Evolutionary conservation across 2,888 invertebrate species (phyloP), one percentile per base, ranked within the genome.

Genomic region (Heliothis peltigera): DNA sequence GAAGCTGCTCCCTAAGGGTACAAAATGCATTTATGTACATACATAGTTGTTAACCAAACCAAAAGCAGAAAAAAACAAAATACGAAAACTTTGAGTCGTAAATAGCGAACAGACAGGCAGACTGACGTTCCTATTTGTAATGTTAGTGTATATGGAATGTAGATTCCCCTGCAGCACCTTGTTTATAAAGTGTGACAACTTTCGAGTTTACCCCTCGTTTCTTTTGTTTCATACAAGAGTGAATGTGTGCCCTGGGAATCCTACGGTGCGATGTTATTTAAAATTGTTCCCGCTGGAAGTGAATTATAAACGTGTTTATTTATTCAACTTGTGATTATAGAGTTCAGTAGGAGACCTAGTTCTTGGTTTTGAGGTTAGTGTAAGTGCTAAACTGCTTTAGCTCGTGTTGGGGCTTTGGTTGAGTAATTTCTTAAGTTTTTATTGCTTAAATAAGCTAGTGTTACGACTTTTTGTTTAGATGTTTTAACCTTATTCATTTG

Each of bases 111-210:
- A 51, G 17, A 28, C 42, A 53, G 28, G 32, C 44, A 53, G 4
- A 18, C 49, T 10, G 44, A 59, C 42, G 52, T 67, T 25, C 8
- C 28, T 56, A 49, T 44, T 51, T 46, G 53, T 59, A 64, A 67
- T 64, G 53, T 64, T 53, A 72, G 54, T 60, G 56, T 63, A 66
- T 39, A 66, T 63, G 64, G 71, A 46, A 58, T 65, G 67, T 65
- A 65, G 67, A 65, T 79, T 71, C 68, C 57, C 64, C 68, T 54
- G 47, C 59, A 80, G 66, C 63, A 66, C 62, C 60, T 72, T 70
- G 65, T 81, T 75, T 75, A 81, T 79, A 81, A 75, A 73, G 67
- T 72, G 82, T 77, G 75, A 72, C 82, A 76, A 81, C 77, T 72
- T 81, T 72, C 75, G 57, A 72, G 80, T 72, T 75, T 64, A 57